These are phyloP conservation scores for Chrysochloris asiatica DNA, from an alignment of 2,113 vertebrate species.

Conservation along the genomic window DNA sequence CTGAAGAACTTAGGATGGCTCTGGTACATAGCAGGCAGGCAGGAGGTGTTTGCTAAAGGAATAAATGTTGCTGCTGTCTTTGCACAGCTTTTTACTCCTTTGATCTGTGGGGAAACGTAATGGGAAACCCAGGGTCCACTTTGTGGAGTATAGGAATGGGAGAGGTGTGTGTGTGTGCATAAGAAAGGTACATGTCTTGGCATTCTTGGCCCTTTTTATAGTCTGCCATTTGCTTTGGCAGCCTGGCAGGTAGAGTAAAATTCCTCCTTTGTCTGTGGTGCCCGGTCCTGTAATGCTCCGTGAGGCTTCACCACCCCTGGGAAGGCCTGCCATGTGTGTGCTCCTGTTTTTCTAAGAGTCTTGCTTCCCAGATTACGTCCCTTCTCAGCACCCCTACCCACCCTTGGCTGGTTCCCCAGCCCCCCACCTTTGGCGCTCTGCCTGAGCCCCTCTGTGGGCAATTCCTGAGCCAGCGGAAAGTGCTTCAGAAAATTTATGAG, in stretches of 20 bases:
- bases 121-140: not conserved
- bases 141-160: not conserved
- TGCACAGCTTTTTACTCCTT: not conserved
- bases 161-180: not conserved
- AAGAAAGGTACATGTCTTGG: conserved; percentile 21
- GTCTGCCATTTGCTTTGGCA: not conserved
- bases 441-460: conserved; percentile 27
- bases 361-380: not conserved
- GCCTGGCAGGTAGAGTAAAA: not conserved
- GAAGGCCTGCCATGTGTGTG: not conserved
- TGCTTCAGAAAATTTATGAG: conserved; percentile 72
- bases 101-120: not conserved
- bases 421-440: conserved; percentile 42
- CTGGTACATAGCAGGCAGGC: not conserved
- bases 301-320: not conserved
- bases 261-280: not conserved
- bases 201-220: not conserved
- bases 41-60: not conserved
- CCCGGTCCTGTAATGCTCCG: not conserved
- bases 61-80: not conserved
- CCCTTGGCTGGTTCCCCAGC: not conserved
- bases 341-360: conserved; percentile 7
- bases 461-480: conserved; percentile 59
- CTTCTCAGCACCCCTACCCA: not conserved
- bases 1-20: not conserved